Base-by-base conservation (phyloP, 2,797 vertebrate genomes). In the Hippopotamyrus pictus region DNA sequence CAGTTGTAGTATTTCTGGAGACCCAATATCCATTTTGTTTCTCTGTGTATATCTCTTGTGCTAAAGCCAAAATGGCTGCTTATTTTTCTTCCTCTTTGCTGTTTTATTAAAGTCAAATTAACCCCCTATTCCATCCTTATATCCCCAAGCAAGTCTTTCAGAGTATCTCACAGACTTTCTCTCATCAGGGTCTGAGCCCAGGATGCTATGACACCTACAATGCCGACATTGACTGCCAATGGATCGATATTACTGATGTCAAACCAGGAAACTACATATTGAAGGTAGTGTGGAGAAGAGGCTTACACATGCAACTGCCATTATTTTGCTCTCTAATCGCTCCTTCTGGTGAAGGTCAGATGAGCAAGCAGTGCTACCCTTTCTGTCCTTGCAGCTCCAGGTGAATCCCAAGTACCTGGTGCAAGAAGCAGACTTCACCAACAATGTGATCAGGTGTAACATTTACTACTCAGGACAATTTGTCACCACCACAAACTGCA, bases 131-230 rank as follows among this genome's bases (percentile, higher is more conserved):
- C 8, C 22, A 25, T 84, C 8, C 22, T 22, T 4, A 25, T 53
- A 29, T 12, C 51, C 25, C 48, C 8, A 84, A 48, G 82, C 12
- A 73, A 17, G 65, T 73, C 5, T 73, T 37, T 73, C 25, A 33
- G 62, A 69, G 25, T 69, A 12, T 22, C 29, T 73, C 65, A 73
- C 12, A 73, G 29, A 17, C 12, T 14, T 37, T 82, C 48, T 17
- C 19, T 17, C 29, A 48, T 0, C 91, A 99, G 98, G 98, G 98
- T 92, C 94, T 99, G 92, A 99, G 98, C 93, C 98, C 98, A 0
- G 98, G 98, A 46, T 99, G 98, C 94, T 99, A 98, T 0, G 98
- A 99, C 92, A 99, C 98, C 37, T 99, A 99, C 94, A 99, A 98
- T 0, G 98, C 98, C 0, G 98, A 99, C 92, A 99, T 99, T 2